Conservation (phyloP, 2,797 vertebrate species). For the Mormyrops boulengeri region DNA sequence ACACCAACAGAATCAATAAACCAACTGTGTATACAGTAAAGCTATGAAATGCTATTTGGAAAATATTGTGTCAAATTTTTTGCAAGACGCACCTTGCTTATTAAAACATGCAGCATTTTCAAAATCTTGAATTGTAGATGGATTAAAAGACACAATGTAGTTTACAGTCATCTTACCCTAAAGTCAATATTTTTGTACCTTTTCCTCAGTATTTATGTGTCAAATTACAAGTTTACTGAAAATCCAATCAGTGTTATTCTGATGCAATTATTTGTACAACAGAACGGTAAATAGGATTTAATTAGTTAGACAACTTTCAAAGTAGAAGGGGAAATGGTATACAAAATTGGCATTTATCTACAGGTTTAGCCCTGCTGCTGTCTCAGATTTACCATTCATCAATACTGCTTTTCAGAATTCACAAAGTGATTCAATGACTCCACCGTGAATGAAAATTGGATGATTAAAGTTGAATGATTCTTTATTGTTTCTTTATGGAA, state of each 20-base stretch:
- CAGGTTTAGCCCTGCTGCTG: constrained; percentile 43
- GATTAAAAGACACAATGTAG: not conserved
- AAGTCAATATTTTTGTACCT: not conserved
- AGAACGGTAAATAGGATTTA: not conserved
- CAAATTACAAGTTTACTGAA: not conserved
- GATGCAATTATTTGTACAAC: constrained; percentile 23
- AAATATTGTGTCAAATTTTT: not conserved
- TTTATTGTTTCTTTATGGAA: not conserved
- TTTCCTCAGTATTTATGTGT: not conserved
- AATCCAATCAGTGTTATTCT: constrained; percentile 25
- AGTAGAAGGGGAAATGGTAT: constrained; percentile 44
- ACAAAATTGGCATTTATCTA: constrained; percentile 50
- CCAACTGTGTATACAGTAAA: not conserved
- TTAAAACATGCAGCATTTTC: not conserved
- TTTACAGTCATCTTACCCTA: not conserved
- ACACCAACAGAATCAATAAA: not conserved
- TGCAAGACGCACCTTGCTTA: not conserved
- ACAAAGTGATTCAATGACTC: not conserved
- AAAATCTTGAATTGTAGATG: not conserved
- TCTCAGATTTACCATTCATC: constrained; percentile 59
- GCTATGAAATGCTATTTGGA: not conserved
- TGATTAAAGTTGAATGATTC: not conserved
- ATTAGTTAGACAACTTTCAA: constrained; percentile 36
- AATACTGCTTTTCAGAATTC: constrained; percentile 33
- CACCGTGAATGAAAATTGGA: not conserved